A percentile compares a stretch with the other conserved stretches of the same genome.
These are phyloP conservation scores for Calliopum simillimum DNA, from an alignment of 2,888 invertebrate species.

Conservation along the genomic window DNA sequence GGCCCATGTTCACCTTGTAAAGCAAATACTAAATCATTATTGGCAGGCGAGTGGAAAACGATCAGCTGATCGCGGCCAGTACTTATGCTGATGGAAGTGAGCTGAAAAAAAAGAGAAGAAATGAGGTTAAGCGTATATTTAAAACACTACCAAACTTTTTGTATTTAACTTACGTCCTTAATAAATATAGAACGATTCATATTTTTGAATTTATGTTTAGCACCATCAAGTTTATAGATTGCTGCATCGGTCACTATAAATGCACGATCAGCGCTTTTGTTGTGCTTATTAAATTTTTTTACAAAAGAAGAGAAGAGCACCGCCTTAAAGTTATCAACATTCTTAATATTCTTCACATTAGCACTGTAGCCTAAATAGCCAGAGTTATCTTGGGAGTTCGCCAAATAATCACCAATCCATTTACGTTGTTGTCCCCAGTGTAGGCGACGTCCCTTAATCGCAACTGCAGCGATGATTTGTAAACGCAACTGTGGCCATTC, in stretches of 20 bases:
- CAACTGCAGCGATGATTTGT: constrained; percentile 82
- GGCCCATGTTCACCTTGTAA: constrained; percentile 68
- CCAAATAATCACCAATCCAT: constrained; percentile 89
- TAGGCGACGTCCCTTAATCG: constrained; percentile 71
- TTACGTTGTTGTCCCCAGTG: constrained; percentile 82
- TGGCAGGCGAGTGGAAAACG: constrained; percentile 85
- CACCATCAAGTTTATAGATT: constrained; percentile 87
- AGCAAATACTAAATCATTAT: constrained; percentile 91
- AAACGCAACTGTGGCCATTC: constrained; percentile 91
- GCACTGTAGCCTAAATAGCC: constrained; percentile 75
- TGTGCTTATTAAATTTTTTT: constrained; percentile 69
- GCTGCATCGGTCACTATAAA: constrained; percentile 86
- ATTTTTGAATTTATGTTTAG: constrained; percentile 81
- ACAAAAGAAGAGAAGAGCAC: constrained; percentile 67
- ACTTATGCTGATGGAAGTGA: constrained; percentile 87
- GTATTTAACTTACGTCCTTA: constrained; percentile 71
- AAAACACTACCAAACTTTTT: background rate
- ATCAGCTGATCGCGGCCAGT: constrained; percentile 89
- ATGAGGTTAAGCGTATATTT: constrained; percentile 1
- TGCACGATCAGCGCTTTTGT: constrained; percentile 89
- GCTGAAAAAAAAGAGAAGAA: constrained; percentile 65
- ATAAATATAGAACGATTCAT: constrained; percentile 88
- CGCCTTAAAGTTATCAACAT: constrained; percentile 74
- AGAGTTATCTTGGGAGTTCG: constrained; percentile 75
- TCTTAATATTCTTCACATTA: constrained; percentile 76